Percentiles rank a stretch among this genome's conserved stretches.
These are phyloP conservation scores for Metalampra italica DNA, from an alignment of 2,888 invertebrate genomes.

Conservation along the genomic window DNA sequence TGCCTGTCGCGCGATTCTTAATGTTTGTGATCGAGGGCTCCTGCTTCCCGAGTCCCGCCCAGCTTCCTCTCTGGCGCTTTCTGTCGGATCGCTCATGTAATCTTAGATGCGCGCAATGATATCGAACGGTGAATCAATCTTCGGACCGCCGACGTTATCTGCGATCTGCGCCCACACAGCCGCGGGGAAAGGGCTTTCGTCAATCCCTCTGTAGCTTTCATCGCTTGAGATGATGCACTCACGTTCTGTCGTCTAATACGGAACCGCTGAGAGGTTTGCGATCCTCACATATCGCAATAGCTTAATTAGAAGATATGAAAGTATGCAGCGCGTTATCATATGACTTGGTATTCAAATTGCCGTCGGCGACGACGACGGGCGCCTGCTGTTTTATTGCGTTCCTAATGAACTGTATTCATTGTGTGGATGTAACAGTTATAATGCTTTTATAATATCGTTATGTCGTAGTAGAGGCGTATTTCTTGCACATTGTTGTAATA, in stretches of 20 bases:
- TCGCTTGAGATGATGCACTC: slow-evolving; percentile 21
- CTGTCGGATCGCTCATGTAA: slow-evolving; percentile 45
- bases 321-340: slow-evolving; percentile 40
- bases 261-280: slow-evolving; percentile 29
- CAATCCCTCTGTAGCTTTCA: slow-evolving; percentile 32
- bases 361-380: slow-evolving; percentile 36
- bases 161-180: slow-evolving; percentile 51
- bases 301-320: slow-evolving; percentile 56
- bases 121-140: slow-evolving; percentile 70
- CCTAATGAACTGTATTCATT: slow-evolving; percentile 62
- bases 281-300: slow-evolving; percentile 40
- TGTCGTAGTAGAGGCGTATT: slow-evolving; percentile 31
- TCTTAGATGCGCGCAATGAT: slow-evolving; percentile 60
- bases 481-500: slow-evolving; percentile 54
- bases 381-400: slow-evolving; percentile 49
- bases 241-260: slow-evolving; percentile 11
- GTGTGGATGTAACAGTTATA: slow-evolving; percentile 59
- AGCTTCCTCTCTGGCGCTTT: too few relatives aligned
- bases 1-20: too few relatives aligned
- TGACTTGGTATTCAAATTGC: slow-evolving; percentile 45
- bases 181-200: slow-evolving; percentile 42
- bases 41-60: too few relatives aligned
- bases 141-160: slow-evolving; percentile 58
- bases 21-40: too few relatives aligned
- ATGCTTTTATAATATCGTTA: slow-evolving; percentile 45